These are phyloP conservation scores for Falco biarmicus DNA, from an alignment of 2,797 vertebrate genomes.

Conservation along the genomic window DNA sequence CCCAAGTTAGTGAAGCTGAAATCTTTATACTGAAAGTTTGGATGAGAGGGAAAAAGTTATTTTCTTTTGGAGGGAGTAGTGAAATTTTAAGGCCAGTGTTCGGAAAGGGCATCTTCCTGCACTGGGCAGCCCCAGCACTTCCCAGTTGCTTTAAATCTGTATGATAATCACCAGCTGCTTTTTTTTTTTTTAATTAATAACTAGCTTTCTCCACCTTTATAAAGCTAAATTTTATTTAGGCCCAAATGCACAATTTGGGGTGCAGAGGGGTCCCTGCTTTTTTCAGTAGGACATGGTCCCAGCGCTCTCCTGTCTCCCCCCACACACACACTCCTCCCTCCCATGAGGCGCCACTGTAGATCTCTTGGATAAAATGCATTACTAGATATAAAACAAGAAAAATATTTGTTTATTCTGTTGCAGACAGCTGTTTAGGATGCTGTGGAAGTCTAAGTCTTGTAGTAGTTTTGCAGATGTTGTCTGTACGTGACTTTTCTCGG, in stretches of 20 bases:
- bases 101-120: neutral
- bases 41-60: neutral
- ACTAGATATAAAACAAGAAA: neutral
- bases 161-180: accelerated
- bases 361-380: constrained; percentile 10
- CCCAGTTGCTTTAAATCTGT: neutral
- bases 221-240: neutral
- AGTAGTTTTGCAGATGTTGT: neutral
- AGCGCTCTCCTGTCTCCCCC: neutral
- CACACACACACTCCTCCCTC: neutral
- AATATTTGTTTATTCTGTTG: constrained; percentile 25
- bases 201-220: neutral
- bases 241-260: neutral
- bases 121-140: neutral
- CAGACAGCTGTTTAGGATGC: constrained; percentile 28
- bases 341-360: neutral
- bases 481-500: constrained; percentile 1
- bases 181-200: neutral
- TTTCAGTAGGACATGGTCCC: neutral
- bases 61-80: neutral
- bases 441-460: neutral
- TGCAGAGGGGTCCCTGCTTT: neutral
- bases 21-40: neutral
- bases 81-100: neutral
- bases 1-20: neutral